Conservation (phyloP, 2,888 invertebrate genomes). For the Stomorhina lunata region DNA sequence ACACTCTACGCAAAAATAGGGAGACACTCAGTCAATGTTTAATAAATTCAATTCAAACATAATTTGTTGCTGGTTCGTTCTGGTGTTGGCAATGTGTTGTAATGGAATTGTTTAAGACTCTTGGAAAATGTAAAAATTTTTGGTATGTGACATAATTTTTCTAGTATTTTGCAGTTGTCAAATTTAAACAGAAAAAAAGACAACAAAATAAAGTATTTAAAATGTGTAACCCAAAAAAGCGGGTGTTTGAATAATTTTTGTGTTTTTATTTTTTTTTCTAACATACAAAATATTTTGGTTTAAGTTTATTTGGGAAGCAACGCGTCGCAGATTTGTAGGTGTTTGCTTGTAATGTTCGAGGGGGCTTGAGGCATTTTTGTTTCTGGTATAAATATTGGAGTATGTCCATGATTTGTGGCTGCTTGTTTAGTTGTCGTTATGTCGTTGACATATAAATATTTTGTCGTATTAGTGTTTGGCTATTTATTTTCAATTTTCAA, state of each 20-base stretch:
- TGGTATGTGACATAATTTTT: conserved; percentile 60
- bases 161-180: conserved; percentile 47
- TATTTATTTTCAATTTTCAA: conserved; percentile 14
- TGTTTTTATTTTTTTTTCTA: background rate
- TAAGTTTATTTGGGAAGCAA: background rate
- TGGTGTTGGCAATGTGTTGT: conserved; percentile 44
- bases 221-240: conserved; percentile 22
- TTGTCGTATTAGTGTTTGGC: background rate
- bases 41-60: conserved; percentile 23
- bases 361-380: background rate
- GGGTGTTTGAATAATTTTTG: conserved; percentile 38
- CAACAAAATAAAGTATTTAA: background rate
- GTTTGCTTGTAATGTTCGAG: background rate
- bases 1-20: background rate
- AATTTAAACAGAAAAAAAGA: conserved; percentile 18
- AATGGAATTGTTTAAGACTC: conserved; percentile 51
- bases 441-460: conserved; percentile 30
- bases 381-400: background rate
- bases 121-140: conserved; percentile 51
- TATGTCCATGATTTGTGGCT: conserved; percentile 24
- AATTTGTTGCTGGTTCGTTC: background rate
- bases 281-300: conserved; percentile 13
- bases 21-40: background rate
- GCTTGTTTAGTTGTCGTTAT: conserved; percentile 43
- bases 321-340: background rate